phyloP scores from a whole-genome alignment of 2,797 vertebrate genomes.

The Helostoma temminkii region DNA sequence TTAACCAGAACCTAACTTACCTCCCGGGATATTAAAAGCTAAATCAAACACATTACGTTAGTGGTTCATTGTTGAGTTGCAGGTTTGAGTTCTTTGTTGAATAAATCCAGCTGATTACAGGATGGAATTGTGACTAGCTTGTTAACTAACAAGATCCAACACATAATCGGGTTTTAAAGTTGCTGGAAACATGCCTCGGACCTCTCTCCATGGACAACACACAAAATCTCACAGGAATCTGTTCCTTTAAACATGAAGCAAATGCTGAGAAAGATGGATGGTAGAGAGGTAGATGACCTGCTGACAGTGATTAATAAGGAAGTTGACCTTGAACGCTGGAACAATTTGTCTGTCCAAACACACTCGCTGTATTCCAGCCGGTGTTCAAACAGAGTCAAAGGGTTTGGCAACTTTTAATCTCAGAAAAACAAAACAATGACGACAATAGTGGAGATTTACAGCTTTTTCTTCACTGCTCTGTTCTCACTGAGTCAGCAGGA shows the following conservation, averaged over 20 bases:
- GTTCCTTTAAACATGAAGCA: neutral
- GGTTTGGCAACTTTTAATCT: conserved; percentile 3
- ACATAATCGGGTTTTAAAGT: no score
- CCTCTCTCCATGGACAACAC: no score
- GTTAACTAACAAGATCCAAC: no score
- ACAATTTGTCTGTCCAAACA: conserved; percentile 8
- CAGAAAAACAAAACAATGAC: neutral
- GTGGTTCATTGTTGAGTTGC: no score
- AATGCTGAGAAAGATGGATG: neutral
- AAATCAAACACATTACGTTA: no score
- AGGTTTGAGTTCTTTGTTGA: no score
- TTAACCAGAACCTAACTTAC: no score
- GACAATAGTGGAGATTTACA: neutral
- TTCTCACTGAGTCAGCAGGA: conserved; percentile 22
- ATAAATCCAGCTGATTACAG: no score
- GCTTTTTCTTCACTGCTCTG: neutral
- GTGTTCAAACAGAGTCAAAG: neutral
- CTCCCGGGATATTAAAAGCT: no score
- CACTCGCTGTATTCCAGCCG: neutral
- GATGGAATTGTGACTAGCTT: no score
- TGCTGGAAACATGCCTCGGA: no score
- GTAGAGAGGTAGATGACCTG: neutral
- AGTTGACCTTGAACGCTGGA: conserved; percentile 19
- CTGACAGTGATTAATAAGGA: neutral
- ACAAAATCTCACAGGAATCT: neutral